Evolutionary conservation across 2,797 vertebrate genomes (phyloP).

Genomic region (Serranus cabrilla): DNA sequence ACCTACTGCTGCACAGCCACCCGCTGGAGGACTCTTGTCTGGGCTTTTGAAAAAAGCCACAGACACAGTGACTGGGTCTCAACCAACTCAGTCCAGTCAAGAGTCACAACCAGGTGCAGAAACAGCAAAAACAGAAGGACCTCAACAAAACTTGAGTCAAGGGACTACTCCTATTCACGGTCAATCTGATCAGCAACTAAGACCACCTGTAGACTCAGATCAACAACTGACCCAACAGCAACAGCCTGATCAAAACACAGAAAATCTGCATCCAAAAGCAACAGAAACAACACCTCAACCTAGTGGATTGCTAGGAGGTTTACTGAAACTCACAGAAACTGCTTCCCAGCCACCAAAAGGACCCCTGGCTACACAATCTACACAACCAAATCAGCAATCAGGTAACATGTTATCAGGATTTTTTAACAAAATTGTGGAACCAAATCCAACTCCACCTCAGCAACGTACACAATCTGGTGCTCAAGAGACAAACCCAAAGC

Average conservation of each 20-base stretch:
- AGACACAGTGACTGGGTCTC: conserved; percentile 74
- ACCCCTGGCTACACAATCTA: conserved; percentile 40
- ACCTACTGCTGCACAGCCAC: conserved; percentile 45
- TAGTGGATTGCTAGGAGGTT: conserved; percentile 82
- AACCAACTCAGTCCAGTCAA: conserved; percentile 56
- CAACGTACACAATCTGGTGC: conserved; percentile 36
- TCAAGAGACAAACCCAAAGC: conserved; percentile 57
- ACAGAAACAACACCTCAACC: conserved; percentile 62
- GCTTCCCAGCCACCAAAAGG: conserved; percentile 60
- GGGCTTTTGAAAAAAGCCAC: conserved; percentile 83
- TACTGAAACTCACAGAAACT: conserved; percentile 86
- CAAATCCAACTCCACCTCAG: conserved; percentile 63
- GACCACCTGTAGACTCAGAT: conserved; percentile 29
- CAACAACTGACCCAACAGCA: conserved; percentile 56
- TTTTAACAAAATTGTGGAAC: conserved; percentile 82
- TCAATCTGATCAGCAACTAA: conserved; percentile 47
- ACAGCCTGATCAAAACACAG: conserved; percentile 40
- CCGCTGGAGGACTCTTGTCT: conserved; percentile 79
- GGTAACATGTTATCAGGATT: conserved; percentile 81
- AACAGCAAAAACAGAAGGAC: conserved; percentile 38
- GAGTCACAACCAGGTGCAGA: conserved; percentile 40
- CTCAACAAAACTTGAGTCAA: conserved; percentile 46
- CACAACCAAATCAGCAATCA: conserved; percentile 78
- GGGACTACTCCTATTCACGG: conserved; percentile 29
- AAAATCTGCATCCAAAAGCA: conserved; percentile 44